Base-by-base conservation (phyloP, 2,113 vertebrate genomes). In the Myotis lucifugus region DNA sequence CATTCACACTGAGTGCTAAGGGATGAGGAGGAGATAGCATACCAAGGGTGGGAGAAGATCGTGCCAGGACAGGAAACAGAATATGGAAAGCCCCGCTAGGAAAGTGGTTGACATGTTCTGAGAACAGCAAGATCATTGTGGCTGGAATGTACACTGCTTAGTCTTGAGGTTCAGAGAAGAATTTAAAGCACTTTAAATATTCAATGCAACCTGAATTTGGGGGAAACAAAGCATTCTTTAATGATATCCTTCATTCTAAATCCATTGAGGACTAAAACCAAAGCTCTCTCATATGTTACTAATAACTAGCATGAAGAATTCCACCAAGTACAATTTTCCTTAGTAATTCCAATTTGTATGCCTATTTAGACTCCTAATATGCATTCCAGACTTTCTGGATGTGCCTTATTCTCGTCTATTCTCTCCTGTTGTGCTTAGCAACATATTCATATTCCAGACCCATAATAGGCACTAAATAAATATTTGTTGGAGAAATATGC, bases 161-260 rank as follows among this genome's bases (percentile, higher is more conserved):
- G 72, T 46, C 42, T 61, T 54, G 11, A 84, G 7, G 25, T 85
- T 84, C 59, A 78, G 14, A 50, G 29, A 54, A 85, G 54, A 88
- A 85, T 74, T 27, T 23, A 74, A 87, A 94, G 77, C 69, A 50
- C 37, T 78, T 74, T 69, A 69, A 50, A 85, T 59, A 86, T 34
- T 48, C 32, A 25, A 12, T 10, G 40, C 27, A 73, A n/a, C 27
- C 10, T 46, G 83, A 61, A 37, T 91, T 82, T 72, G 15, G 37
- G 46, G 72, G 9, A 42, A 66, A 94, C 59, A 85, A 89, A 91
- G 48, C 40, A 34, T 27, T 74, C 69, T 78, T 48, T 40, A 83
- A 59, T 64, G 56, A 85, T 54, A 85, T 91, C 92, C 56, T 50
- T 69, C 76, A 90, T 88, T 87, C 78, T 74, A 88, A 84, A 91